Conservation (phyloP, 2,888 invertebrate genomes). For the Parasteatoda lunata region DNA sequence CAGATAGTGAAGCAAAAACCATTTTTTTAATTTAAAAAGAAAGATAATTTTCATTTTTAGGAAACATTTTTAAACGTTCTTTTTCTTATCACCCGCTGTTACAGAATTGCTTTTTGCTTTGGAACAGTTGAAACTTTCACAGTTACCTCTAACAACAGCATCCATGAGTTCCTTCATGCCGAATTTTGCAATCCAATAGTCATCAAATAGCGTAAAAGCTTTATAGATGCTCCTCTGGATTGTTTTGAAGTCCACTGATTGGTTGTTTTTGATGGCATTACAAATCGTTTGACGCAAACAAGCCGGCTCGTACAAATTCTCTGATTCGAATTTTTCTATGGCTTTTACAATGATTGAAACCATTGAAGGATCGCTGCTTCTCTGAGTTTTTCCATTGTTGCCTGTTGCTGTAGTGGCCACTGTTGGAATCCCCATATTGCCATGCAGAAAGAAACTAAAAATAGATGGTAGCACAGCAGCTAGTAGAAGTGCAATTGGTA, state of each 20-base stretch:
- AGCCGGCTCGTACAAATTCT: background rate
- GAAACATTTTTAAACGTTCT: too few species aligned
- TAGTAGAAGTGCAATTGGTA: constrained; percentile 40
- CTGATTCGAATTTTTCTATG: constrained; percentile 18
- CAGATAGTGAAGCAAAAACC: too few species aligned
- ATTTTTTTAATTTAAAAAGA: too few species aligned
- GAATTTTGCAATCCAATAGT: constrained; percentile 36
- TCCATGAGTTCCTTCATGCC: constrained; percentile 46
- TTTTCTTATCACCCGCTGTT: too few species aligned
- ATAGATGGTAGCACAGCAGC: constrained; percentile 46
- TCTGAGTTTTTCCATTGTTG: background rate
- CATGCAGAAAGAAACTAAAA: constrained; percentile 11
- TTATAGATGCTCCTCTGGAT: constrained; percentile 38
- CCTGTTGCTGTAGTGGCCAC: constrained; percentile 38
- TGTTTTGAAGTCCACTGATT: constrained; percentile 26
- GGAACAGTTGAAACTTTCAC: constrained; percentile 31
- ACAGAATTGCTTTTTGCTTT: background rate
- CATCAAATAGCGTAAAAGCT: constrained; percentile 29
- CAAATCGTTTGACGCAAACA: constrained; percentile 49
- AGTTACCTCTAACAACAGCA: constrained; percentile 40
- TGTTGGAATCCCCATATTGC: background rate
- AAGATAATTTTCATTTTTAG: too few species aligned
- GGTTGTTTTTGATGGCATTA: constrained; percentile 18
- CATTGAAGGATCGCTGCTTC: constrained; percentile 10
- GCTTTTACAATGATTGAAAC: constrained; percentile 31